Percentiles rank a stretch among this genome's conserved stretches.
phyloP scores from a whole-genome alignment of 2,113 vertebrate genomes.

The Rhinoderma darwinii region DNA sequence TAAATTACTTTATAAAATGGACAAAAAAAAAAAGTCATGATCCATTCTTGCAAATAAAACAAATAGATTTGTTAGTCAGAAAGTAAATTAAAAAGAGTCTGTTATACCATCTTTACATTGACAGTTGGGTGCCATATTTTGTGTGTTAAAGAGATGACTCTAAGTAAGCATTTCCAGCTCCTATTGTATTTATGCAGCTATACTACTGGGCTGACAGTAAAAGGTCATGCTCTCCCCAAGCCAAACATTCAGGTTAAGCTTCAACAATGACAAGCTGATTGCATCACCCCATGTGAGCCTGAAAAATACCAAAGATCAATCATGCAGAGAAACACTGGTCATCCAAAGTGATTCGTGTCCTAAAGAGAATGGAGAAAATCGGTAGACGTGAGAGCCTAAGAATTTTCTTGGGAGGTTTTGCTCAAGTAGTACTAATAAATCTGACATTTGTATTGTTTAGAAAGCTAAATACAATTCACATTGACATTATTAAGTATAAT shows the following conservation, averaged over 20 bases:
- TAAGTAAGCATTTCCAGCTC: not conserved
- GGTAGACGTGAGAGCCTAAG: not conserved
- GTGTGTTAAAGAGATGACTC: not conserved
- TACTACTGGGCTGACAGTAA: not conserved
- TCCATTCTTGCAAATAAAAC: too few relatives aligned
- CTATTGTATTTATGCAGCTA: not conserved
- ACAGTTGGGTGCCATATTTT: not conserved
- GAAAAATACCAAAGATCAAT: conserved; percentile 43
- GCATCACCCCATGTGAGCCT: conserved; percentile 30
- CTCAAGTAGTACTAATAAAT: not conserved
- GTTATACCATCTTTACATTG: not conserved
- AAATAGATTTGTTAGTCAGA: not conserved
- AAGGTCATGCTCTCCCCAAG: conserved; percentile 28
- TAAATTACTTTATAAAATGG: too few relatives aligned
- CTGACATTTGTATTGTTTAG: conserved; percentile 22
- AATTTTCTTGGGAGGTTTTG: not conserved
- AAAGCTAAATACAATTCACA: not conserved
- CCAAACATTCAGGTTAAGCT: conserved; percentile 11
- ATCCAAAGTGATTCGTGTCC: conserved; percentile 20
- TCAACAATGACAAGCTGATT: conserved; percentile 29
- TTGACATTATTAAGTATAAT: not conserved
- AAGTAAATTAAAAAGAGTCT: not conserved
- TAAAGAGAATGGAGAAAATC: not conserved
- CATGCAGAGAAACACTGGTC: conserved; percentile 14
- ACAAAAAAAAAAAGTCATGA: too few relatives aligned